phyloP scores from a whole-genome alignment of 2,797 vertebrate species.

The Salmo trutta region DNA sequence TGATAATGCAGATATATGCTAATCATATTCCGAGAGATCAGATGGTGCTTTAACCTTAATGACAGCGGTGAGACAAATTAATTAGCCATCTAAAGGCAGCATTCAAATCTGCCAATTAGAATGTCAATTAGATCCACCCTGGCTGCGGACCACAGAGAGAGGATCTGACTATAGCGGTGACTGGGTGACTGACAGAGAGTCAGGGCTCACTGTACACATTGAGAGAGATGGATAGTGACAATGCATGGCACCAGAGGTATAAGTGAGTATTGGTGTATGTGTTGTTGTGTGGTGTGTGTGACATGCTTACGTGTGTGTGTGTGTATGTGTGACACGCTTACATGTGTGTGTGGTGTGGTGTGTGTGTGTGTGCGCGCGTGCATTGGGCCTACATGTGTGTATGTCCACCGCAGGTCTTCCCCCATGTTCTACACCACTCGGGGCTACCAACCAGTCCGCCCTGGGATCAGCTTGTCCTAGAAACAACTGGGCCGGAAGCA shows the following conservation, averaged over 20 bases:
- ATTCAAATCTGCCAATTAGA: constrained; percentile 84
- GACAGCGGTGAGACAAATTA: constrained; percentile 83
- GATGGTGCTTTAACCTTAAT: constrained; percentile 83
- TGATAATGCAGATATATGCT: constrained; percentile 61
- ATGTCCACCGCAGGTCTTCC: constrained; percentile 26
- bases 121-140: constrained; percentile 80
- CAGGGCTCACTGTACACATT: constrained; percentile 15
- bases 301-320: background rate
- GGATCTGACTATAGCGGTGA: background rate
- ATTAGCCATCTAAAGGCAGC: constrained; percentile 80
- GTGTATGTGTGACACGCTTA: no score
- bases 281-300: no score
- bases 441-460: constrained; percentile 62
- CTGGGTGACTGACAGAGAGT: background rate
- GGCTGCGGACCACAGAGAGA: constrained; percentile 52
- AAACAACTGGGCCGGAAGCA: constrained; percentile 67
- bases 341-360: no score
- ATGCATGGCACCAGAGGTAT: constrained; percentile 62
- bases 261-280: constrained; percentile 28
- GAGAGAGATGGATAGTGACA: constrained; percentile 59
- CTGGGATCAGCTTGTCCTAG: constrained; percentile 51
- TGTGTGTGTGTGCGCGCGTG: constrained; percentile 7
- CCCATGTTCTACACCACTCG: constrained; percentile 49
- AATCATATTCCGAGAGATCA: constrained; percentile 80
- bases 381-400: background rate